phyloP scores from a whole-genome alignment of 1,140 invertebrate genomes.

The Telenomus remus region DNA sequence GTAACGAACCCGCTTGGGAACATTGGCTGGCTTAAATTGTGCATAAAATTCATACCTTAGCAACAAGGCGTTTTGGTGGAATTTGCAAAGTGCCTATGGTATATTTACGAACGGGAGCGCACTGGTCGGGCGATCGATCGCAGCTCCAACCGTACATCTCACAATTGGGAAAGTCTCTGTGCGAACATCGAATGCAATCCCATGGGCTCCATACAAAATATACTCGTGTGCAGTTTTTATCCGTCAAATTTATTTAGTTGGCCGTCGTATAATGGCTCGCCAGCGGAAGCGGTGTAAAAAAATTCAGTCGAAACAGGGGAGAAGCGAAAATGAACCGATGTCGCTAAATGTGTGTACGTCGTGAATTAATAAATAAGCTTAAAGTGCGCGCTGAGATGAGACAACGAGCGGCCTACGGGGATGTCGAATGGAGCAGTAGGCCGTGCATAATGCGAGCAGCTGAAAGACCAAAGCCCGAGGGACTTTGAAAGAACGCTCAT shows the following conservation, averaged over 20 bases:
- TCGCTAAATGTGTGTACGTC: slow-evolving; percentile 61
- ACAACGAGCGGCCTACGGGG: slow-evolving; percentile 57
- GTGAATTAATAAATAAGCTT: slow-evolving; percentile 73
- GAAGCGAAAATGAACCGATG: slow-evolving; percentile 27
- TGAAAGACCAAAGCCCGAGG: slow-evolving; percentile 60
- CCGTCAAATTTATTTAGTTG: slow-evolving; percentile 32
- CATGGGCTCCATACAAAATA: slow-evolving; percentile 43
- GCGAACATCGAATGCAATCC: slow-evolving; percentile 24
- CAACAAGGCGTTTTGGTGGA: slow-evolving; percentile 37
- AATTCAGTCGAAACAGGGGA: background rate
- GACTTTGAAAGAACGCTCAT: slow-evolving; percentile 46
- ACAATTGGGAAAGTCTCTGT: slow-evolving; percentile 54
- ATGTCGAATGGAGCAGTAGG: slow-evolving; percentile 67
- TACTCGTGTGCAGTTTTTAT: slow-evolving; percentile 17
- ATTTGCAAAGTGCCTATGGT: slow-evolving; percentile 55
- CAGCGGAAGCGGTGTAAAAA: slow-evolving; percentile 15
- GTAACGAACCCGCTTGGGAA: slow-evolving; percentile 2
- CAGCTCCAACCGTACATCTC: slow-evolving; percentile 37
- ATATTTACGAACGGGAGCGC: slow-evolving; percentile 33
- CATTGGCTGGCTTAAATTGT: slow-evolving; percentile 41
- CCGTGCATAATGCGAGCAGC: slow-evolving; percentile 71
- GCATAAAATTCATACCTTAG: slow-evolving; percentile 50
- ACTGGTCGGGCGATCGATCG: slow-evolving; percentile 55
- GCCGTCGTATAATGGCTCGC: slow-evolving; percentile 4
- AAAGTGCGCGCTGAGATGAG: slow-evolving; percentile 49